These are phyloP conservation scores for Dromococcyx pavoninus DNA, from an alignment of 2,797 vertebrate genomes.

Conservation along the genomic window DNA sequence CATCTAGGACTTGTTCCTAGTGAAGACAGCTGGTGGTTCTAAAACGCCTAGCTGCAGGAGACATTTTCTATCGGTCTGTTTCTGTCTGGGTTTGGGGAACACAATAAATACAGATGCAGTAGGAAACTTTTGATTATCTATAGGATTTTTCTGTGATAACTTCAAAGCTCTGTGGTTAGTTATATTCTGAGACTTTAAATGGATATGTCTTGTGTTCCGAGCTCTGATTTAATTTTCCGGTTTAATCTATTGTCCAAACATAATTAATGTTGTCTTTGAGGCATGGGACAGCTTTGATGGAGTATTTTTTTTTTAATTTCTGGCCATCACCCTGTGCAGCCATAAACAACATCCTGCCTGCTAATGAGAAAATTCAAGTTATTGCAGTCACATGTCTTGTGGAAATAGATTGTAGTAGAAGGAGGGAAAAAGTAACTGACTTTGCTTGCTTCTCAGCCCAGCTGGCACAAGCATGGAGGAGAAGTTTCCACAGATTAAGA, in stretches of 20 bases:
- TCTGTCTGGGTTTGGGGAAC: conserved; percentile 43
- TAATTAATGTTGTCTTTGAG: conserved; percentile 49
- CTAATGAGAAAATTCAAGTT: conserved; percentile 48
- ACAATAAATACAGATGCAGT: conserved; percentile 50
- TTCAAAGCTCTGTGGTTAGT: conserved; percentile 61
- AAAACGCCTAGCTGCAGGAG: conserved; percentile 20
- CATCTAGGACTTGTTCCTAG: not conserved
- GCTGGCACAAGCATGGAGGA: not conserved
- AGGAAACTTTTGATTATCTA: conserved; percentile 61
- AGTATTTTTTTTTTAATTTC: conserved; percentile 39
- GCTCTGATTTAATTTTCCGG: conserved; percentile 47
- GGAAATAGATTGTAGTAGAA: not conserved
- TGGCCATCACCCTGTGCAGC: not conserved
- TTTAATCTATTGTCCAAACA: conserved; percentile 48
- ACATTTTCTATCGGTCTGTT: conserved; percentile 4
- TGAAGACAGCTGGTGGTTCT: not conserved
- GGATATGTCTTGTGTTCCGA: not conserved
- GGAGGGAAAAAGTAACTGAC: not conserved
- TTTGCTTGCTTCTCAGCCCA: not conserved
- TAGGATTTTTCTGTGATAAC: conserved; percentile 38
- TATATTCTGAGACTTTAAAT: conserved; percentile 22
- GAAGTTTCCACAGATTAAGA: not conserved
- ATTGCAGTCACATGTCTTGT: conserved; percentile 31
- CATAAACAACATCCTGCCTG: conserved; percentile 46
- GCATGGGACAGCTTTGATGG: conserved; percentile 39